Evolutionary conservation across 23 tunicate genomes (phyloP), one percentile per base, ranked within the genome.

Genomic region (Trididemnum clinides): DNA sequence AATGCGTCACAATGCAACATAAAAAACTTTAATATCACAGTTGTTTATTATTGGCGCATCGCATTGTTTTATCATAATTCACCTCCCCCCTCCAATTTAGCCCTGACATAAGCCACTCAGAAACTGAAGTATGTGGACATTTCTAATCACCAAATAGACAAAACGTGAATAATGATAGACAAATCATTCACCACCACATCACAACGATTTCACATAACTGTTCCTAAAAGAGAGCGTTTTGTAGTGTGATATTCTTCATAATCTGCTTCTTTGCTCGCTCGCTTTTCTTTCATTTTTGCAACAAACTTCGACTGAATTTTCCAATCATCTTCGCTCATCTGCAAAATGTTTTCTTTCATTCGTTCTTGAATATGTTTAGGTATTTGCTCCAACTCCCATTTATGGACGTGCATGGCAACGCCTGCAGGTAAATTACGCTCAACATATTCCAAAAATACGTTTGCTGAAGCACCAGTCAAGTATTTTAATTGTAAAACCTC

Each of bases 331-430:
- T 69, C 83, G 0, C 88, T 89, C 51, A 94, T 34, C 50, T 89
- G 39, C 4, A 32, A 51, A 18, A 80, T n/a, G 51, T 89, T 94
- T 54, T 82, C 71, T 54, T 79, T 64, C 90, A 94, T 89, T 59
- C 78, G 72, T 51, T 89, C 88, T 35, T 54, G 82, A 20, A 94
- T 79, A 32, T 94, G 98, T 33, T 63, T 15, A 0, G 98, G 95
- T 19, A 94, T 32, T 49, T 88, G 39, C 71, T 94, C 86, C 0
- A 89, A 28, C 69, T 85, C 78, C 90, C 90, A 94, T 83, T 86
- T 89, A 50, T 89, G 98, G 29, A 94, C 94, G 38, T 94, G 90
- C 98, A 94, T 94, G 1, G 98, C 98, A 22, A 94, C 94, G n/a
- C 98, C 98, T 15, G 94, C 87, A 18, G 98, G 98, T 6, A 94